A percentile compares a stretch with the other conserved stretches of the same genome.
phyloP scores from a whole-genome alignment of 2,888 invertebrate species.

The Eutolmus rufibarbis region DNA sequence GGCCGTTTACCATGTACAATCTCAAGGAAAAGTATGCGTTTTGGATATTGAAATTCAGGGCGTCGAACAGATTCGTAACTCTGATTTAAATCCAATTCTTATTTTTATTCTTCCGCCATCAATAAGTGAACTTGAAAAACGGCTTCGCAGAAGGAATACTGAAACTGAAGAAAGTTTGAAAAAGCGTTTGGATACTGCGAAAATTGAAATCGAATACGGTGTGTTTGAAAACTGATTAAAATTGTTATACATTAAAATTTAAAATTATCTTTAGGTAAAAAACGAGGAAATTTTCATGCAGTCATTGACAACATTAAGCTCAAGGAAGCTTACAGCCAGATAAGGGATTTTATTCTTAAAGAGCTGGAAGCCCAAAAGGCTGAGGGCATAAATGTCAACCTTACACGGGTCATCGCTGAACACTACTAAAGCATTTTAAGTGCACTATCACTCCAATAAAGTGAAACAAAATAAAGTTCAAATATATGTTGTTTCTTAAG shows the following conservation, averaged over 20 bases:
- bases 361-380: constrained; percentile 68
- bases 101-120: constrained; percentile 95
- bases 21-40: constrained; percentile 86
- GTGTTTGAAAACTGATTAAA: constrained; percentile 49
- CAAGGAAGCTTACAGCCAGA: constrained; percentile 78
- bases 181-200: constrained; percentile 79
- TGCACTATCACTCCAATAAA: background rate
- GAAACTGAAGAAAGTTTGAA: constrained; percentile 88
- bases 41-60: constrained; percentile 96
- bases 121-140: constrained; percentile 75
- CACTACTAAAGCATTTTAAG: background rate
- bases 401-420: background rate
- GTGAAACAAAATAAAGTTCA: background rate
- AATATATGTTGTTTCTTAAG: background rate
- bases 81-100: constrained; percentile 81
- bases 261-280: constrained; percentile 61
- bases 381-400: constrained; percentile 55
- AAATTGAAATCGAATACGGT: constrained; percentile 86
- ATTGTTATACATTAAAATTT: background rate
- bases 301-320: constrained; percentile 83
- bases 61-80: constrained; percentile 85
- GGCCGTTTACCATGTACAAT: constrained; percentile 82
- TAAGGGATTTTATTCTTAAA: constrained; percentile 73
- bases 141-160: constrained; percentile 81
- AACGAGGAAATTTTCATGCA: constrained; percentile 82